Percentiles rank a stretch among this genome's conserved stretches.
These are phyloP conservation scores for Elegia similella DNA, from an alignment of 2,888 invertebrate species.

Conservation along the genomic window DNA sequence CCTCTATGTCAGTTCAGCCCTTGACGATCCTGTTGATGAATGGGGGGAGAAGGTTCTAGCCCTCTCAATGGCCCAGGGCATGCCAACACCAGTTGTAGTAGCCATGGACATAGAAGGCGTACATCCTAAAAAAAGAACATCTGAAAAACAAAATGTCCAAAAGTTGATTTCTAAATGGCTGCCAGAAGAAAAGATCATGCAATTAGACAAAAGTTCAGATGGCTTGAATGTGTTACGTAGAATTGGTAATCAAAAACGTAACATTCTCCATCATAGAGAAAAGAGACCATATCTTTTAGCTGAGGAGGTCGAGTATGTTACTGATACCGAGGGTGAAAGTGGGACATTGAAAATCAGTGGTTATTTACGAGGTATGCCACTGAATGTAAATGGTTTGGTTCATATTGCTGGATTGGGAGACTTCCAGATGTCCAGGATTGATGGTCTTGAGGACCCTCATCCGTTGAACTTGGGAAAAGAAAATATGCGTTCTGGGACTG, in stretches of 20 bases:
- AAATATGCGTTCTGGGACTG: conserved; percentile 50
- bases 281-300: conserved; percentile 92
- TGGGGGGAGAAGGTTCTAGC: conserved; percentile 90
- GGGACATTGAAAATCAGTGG: conserved; percentile 92
- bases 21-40: conserved; percentile 87
- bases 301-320: conserved; percentile 87
- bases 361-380: conserved; percentile 90
- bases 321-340: conserved; percentile 62
- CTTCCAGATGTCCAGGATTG: conserved; percentile 93
- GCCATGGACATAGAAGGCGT: conserved; percentile 88
- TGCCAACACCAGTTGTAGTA: conserved; percentile 89
- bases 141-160: conserved; percentile 85
- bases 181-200: conserved; percentile 91
- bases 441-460: conserved; percentile 86
- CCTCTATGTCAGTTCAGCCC: conserved; percentile 88
- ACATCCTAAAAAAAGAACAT: conserved; percentile 86
- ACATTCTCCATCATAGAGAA: conserved; percentile 85
- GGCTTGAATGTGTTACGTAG: conserved; percentile 84
- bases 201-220: conserved; percentile 88
- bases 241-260: conserved; percentile 92
- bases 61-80: conserved; percentile 89
- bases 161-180: conserved; percentile 86
- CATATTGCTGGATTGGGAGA: conserved; percentile 97
- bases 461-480: conserved; percentile 79
- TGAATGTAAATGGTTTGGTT: conserved; percentile 93